Percentiles rank a stretch among this genome's conserved stretches.
phyloP scores from a whole-genome alignment of 2,113 vertebrate genomes.

The Prolemur simus region DNA sequence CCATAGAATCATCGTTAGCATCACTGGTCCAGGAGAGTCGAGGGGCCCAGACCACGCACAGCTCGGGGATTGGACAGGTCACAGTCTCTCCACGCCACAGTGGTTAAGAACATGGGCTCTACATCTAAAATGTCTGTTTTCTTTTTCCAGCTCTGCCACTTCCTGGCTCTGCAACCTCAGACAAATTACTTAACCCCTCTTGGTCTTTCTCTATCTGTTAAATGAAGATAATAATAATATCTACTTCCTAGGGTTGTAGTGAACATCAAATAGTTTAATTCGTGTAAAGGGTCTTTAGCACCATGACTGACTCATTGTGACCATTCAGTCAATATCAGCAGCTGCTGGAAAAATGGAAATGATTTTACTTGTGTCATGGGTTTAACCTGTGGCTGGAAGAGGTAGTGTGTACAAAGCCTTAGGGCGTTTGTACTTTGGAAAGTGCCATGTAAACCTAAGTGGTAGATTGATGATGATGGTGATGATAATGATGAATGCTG shows the following conservation, averaged over 20 bases:
- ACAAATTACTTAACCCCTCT: background rate
- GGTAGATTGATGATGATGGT: background rate
- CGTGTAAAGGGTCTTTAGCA: background rate
- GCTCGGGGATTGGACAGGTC: background rate
- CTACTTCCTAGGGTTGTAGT: background rate
- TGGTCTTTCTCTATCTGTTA: background rate
- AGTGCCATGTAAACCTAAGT: background rate
- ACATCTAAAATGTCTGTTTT: background rate
- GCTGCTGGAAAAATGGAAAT: background rate
- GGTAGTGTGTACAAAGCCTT: background rate
- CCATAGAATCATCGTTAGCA: background rate
- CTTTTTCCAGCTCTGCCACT: background rate
- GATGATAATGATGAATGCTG: background rate
- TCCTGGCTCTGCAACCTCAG: background rate
- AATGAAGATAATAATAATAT: background rate
- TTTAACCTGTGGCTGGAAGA: background rate
- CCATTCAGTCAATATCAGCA: background rate
- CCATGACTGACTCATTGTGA: background rate
- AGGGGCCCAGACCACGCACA: background rate
- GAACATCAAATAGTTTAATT: background rate
- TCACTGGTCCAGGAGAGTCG: background rate
- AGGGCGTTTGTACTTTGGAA: background rate
- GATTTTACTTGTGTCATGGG: background rate
- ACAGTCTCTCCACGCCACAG: fast-evolving
- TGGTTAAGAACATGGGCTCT: background rate